Evolutionary conservation across 2,888 invertebrate genomes (phyloP).

Genomic region (Limnephilus marmoratus): DNA sequence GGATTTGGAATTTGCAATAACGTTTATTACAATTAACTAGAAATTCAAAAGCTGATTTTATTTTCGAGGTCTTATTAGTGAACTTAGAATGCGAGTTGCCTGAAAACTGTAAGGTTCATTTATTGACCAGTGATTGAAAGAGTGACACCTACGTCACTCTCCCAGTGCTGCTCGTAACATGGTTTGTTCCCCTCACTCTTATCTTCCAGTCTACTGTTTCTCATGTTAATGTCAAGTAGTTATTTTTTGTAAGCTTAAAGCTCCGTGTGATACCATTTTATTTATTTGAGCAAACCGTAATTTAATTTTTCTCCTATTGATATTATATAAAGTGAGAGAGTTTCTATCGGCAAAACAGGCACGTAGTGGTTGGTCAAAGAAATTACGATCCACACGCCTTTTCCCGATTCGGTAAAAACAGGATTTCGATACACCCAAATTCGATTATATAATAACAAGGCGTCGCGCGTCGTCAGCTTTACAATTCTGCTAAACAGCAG

Average conservation of each 20-base stretch:
- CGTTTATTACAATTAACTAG: no score
- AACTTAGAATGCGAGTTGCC: no score
- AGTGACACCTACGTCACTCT: no score
- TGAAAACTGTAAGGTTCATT: no score
- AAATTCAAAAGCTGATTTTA: no score
- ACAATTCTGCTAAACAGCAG: background rate
- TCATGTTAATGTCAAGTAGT: no score
- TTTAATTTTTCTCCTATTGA: background rate
- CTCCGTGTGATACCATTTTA: background rate
- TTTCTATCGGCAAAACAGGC: slow-evolving; percentile 3
- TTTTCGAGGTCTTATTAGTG: no score
- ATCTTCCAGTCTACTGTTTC: no score
- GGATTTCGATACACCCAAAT: slow-evolving; percentile 22
- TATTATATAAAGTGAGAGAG: slow-evolving; percentile 12
- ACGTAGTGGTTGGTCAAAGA: slow-evolving; percentile 38
- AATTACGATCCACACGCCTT: slow-evolving; percentile 34
- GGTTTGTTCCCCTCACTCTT: no score
- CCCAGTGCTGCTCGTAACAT: no score
- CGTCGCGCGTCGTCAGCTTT: background rate
- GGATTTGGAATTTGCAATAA: no score
- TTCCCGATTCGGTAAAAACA: slow-evolving; percentile 25
- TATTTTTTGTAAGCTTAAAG: background rate
- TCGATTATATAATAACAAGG: slow-evolving; percentile 37
- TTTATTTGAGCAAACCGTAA: background rate
- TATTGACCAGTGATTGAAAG: no score